These are phyloP conservation scores for Oscheius myriophilus DNA, from an alignment of 2,888 invertebrate genomes.

Conservation along the genomic window DNA sequence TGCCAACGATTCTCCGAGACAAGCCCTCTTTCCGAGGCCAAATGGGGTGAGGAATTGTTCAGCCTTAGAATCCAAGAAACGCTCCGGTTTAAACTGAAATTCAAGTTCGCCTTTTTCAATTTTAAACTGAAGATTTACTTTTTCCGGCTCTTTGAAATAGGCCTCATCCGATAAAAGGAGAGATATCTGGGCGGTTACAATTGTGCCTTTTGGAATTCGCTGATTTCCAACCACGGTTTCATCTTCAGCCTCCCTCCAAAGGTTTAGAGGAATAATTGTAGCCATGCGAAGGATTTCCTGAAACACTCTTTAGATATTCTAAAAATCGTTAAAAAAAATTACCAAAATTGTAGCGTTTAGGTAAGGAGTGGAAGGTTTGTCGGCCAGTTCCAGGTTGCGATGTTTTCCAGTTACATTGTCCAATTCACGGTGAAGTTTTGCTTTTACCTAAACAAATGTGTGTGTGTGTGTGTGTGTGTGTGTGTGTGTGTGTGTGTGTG, in stretches of 20 bases:
- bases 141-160: slow-evolving; percentile 32
- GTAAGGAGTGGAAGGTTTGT: slow-evolving; percentile 19
- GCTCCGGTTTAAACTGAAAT: slow-evolving; percentile 17
- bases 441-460: neutral
- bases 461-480: too few relatives aligned
- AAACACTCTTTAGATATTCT: neutral
- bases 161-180: slow-evolving; percentile 37
- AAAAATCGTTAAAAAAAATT: too few relatives aligned
- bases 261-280: slow-evolving; percentile 10
- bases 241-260: slow-evolving; percentile 20
- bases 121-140: slow-evolving; percentile 11
- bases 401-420: slow-evolving; percentile 4
- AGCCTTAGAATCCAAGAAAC: slow-evolving; percentile 3
- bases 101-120: too few relatives aligned
- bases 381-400: slow-evolving; percentile 1
- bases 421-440: slow-evolving; percentile 1
- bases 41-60: slow-evolving; percentile 30
- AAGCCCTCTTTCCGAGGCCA: slow-evolving; percentile 44
- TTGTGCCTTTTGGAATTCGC: slow-evolving; percentile 32
- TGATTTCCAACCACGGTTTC: slow-evolving; percentile 37
- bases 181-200: slow-evolving; percentile 36
- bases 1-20: slow-evolving; percentile 47
- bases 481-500: too few relatives aligned
- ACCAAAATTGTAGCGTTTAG: slow-evolving; percentile 18
- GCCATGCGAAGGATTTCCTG: slow-evolving; percentile 17